These are phyloP conservation scores for Neopelma chrysocephalum DNA, from an alignment of 2,797 vertebrate genomes.

Conservation along the genomic window DNA sequence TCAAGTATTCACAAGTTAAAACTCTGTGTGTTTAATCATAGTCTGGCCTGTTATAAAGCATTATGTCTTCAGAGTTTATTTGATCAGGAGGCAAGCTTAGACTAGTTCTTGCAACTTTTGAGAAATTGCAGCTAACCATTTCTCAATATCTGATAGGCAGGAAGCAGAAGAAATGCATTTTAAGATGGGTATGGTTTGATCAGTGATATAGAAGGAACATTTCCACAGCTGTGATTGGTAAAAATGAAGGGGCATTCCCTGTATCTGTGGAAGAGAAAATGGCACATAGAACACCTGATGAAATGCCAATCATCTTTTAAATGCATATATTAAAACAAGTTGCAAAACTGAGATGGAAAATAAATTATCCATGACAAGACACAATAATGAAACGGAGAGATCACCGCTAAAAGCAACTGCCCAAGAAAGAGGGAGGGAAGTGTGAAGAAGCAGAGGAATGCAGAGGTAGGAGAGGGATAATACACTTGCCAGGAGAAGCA, in stretches of 20 bases:
- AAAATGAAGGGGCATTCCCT: neutral
- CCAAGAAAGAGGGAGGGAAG: neutral
- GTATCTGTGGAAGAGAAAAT: neutral
- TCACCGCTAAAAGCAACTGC: neutral
- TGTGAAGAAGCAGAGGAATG: neutral
- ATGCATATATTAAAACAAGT: neutral
- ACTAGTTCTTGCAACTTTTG: slow-evolving; percentile 46
- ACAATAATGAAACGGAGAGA: neutral
- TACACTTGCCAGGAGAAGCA: neutral
- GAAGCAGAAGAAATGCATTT: slow-evolving; percentile 14
- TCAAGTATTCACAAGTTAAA: slow-evolving; percentile 63
- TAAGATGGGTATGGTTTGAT: slow-evolving; percentile 21
- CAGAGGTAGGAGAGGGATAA: neutral
- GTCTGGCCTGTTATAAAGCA: slow-evolving; percentile 15
- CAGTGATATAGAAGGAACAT: neutral
- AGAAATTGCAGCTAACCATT: slow-evolving; percentile 41
- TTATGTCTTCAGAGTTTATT: slow-evolving; percentile 25
- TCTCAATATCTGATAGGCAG: slow-evolving; percentile 50
- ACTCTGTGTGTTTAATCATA: slow-evolving; percentile 17
- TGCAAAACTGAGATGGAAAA: neutral
- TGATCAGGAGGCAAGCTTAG: slow-evolving; percentile 53
- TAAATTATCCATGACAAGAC: neutral
- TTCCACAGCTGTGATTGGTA: neutral
- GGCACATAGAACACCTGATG: neutral
- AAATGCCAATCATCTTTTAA: neutral